Percentiles rank a stretch among this genome's conserved stretches.
Conservation (phyloP, 2,888 invertebrate species). For the Sesamia inferens region DNA sequence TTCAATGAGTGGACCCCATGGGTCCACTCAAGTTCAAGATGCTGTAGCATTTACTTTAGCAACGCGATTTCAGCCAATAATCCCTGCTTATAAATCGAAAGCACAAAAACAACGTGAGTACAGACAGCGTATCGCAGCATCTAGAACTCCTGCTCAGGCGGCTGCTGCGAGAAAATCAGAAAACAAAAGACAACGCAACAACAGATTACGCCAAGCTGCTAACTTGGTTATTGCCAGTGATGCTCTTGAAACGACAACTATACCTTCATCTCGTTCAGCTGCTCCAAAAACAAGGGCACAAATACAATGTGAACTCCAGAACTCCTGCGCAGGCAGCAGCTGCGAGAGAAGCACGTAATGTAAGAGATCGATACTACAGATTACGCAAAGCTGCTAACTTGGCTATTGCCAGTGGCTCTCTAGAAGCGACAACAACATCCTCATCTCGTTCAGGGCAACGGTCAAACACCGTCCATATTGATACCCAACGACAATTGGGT, state of each 20-base stretch:
- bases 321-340: not conserved
- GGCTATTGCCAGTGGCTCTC: slow-evolving; percentile 7
- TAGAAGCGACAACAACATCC: slow-evolving; percentile 8
- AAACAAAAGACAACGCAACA: slow-evolving; percentile 59
- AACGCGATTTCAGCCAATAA: slow-evolving; percentile 61
- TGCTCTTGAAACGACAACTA: no score
- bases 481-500: slow-evolving; percentile 26
- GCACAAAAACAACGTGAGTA: slow-evolving; percentile 64
- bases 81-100: slow-evolving; percentile 52
- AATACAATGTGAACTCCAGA: slow-evolving; percentile 4
- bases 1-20: slow-evolving; percentile 56
- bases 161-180: slow-evolving; percentile 56
- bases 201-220: slow-evolving; percentile 57
- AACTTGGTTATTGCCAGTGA: no score
- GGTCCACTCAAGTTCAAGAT: slow-evolving; percentile 59
- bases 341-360: not conserved
- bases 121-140: slow-evolving; percentile 36
- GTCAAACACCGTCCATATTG: slow-evolving; percentile 11
- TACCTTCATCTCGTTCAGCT: no score
- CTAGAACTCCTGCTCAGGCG: slow-evolving; percentile 63
- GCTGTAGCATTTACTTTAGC: slow-evolving; percentile 59
- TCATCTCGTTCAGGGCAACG: slow-evolving; percentile 3
- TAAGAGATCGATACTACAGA: not conserved
- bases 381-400: not conserved
- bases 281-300: slow-evolving; percentile 4